Base-by-base conservation (phyloP, 2,113 vertebrate genomes). In the Laticauda colubrina region DNA sequence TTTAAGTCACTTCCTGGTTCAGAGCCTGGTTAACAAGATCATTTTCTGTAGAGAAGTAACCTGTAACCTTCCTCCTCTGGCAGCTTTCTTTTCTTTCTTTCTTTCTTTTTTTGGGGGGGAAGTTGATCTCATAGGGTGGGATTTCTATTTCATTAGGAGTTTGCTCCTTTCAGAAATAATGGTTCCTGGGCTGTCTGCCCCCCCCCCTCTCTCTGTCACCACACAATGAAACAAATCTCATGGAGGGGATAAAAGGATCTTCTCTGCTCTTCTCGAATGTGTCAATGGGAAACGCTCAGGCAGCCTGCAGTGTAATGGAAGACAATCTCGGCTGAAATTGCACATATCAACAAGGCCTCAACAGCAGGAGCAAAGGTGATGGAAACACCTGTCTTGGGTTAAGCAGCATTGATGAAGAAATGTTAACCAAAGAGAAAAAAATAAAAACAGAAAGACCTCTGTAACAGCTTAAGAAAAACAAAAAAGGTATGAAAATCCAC, bases 101-200 rank as follows among this genome's bases (percentile, higher is more conserved):
- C 48, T 48, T 48, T 8, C 55, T 56, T 24, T 8, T 26, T 51
- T 88, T 64, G n/a, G n/a, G n/a, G n/a, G n/a, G 14, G 23, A 92
- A 92, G 57, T 59, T 92, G 91, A 39, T 86, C 91, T 88, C 86
- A 54, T 54, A 23, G 69, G 59, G 59, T 53, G 57, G 64, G 48
- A 54, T 69, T 64, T 88, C 61, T 64, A 92, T 69, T 69, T 91
- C 85, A 34, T 11, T 18, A 45, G 48, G 56, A 39, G 23, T 57
- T 64, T 5, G n/a, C 26, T 59, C 15, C 57, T 64, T 64, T 39
- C 23, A 4, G 10, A 51, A 59, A 29, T 54, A 39, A 56, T 85
- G 51, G 69, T 9, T 15, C 21, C 6, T 23, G 23, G 26, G 15
- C 23, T 15, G 15, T 10, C 11, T 23, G 45, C n/a, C 5, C 69